Evolutionary conservation across 2,888 invertebrate genomes (phyloP).

Genomic region (Heliconius sara): DNA sequence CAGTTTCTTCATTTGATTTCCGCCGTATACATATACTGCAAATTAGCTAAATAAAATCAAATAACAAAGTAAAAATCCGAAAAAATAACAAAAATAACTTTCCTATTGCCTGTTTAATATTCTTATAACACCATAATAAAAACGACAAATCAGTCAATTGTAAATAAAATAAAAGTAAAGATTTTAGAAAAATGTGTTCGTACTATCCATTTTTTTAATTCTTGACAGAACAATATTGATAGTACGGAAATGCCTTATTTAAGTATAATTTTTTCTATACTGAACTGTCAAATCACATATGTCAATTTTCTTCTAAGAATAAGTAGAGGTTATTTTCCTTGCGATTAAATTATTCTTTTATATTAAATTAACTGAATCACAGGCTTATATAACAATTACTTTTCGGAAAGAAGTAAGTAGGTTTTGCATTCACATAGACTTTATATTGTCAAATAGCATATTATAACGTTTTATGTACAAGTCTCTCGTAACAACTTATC

Average conservation of each 20-base stretch:
- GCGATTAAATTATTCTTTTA: constrained; percentile 7
- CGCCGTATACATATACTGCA: no score
- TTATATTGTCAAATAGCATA: neutral
- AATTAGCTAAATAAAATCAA: no score
- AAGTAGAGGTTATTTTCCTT: constrained; percentile 12
- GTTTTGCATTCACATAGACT: neutral
- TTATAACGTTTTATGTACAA: neutral
- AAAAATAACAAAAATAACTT: no score
- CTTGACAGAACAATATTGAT: neutral
- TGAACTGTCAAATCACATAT: constrained; percentile 1
- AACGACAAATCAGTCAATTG: neutral
- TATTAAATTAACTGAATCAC: constrained; percentile 16
- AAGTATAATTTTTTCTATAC: constrained; percentile 4
- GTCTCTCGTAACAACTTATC: neutral
- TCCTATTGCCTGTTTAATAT: no score
- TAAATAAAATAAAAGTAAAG: neutral
- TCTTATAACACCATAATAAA: no score
- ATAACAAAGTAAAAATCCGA: no score
- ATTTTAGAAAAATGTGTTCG: neutral
- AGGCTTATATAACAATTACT: neutral
- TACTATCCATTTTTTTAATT: neutral
- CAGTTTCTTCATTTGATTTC: no score
- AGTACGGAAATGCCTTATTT: neutral
- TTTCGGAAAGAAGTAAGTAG: constrained; percentile 16
- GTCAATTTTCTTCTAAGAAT: constrained; percentile 8